A percentile compares a stretch with the other conserved stretches of the same genome.
Conservation (phyloP, 2,888 invertebrate genomes). For the Dryococelus australis region DNA sequence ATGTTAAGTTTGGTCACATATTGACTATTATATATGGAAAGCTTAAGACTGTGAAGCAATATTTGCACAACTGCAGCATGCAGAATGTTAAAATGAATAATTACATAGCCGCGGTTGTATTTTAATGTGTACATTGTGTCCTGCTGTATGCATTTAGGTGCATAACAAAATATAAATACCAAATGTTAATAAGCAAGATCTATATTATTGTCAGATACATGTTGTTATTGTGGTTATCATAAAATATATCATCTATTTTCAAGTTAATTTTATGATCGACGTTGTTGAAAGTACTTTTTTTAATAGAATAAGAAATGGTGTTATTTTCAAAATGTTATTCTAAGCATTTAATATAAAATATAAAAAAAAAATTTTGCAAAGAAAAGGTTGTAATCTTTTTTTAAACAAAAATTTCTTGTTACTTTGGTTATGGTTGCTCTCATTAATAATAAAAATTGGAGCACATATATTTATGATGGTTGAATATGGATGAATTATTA, state of each 20-base stretch:
- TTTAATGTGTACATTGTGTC: not conserved
- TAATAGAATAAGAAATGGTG: slow-evolving; percentile 34
- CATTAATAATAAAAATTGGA: slow-evolving; percentile 12
- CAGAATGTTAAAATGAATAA: slow-evolving; percentile 29
- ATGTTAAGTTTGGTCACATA: slow-evolving; percentile 34
- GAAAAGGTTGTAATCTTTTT: slow-evolving; percentile 27
- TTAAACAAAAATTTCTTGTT: slow-evolving; percentile 22
- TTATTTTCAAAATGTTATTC: slow-evolving; percentile 38
- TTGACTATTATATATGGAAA: not conserved
- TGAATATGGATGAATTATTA: slow-evolving; percentile 12
- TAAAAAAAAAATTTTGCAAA: not conserved
- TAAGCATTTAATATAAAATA: slow-evolving; percentile 38
- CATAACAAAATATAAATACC: not conserved
- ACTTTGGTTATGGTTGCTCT: slow-evolving; percentile 23
- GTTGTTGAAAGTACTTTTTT: slow-evolving; percentile 35
- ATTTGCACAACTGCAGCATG: slow-evolving; percentile 25
- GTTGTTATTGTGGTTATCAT: slow-evolving; percentile 19
- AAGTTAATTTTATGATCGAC: slow-evolving; percentile 35
- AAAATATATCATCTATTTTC: slow-evolving; percentile 38
- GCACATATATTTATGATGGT: slow-evolving; percentile 18
- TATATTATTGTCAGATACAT: slow-evolving; percentile 13
- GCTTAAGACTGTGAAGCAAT: slow-evolving; percentile 33
- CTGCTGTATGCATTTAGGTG: not conserved
- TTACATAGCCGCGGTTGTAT: not conserved
- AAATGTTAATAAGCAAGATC: not conserved